A percentile compares a stretch with the other conserved stretches of the same genome.
phyloP scores from a whole-genome alignment of 2,113 vertebrate genomes.

The Phaethon lepturus region DNA sequence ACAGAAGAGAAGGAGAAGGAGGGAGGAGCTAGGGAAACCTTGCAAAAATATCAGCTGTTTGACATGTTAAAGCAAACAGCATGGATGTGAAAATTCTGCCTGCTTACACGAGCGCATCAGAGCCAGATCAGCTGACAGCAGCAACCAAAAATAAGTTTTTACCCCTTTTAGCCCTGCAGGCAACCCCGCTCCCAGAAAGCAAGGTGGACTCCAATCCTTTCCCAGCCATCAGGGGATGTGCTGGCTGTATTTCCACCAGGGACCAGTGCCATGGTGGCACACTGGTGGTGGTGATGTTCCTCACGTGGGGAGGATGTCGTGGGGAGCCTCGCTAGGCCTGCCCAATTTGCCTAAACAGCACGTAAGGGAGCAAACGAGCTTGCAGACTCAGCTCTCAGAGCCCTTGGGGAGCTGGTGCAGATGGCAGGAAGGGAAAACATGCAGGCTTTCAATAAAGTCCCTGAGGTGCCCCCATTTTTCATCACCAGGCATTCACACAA shows the following conservation, averaged over 20 bases:
- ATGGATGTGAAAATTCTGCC: not conserved
- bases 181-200: not conserved
- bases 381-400: not conserved
- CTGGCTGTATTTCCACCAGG: not conserved
- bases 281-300: not conserved
- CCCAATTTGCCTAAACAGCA: not conserved
- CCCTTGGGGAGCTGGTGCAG: not conserved
- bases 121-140: not conserved
- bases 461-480: not conserved
- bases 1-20: not conserved
- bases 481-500: not conserved
- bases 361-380: fast-evolving
- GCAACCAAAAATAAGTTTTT: not conserved
- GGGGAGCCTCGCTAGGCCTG: not conserved
- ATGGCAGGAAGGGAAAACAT: not conserved
- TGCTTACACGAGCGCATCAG: not conserved
- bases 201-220: not conserved
- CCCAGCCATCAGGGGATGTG: not conserved
- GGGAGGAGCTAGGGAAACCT: not conserved
- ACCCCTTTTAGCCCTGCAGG: not conserved
- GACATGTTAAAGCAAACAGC: slow-evolving; percentile 3
- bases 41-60: slow-evolving; percentile 13
- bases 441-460: not conserved
- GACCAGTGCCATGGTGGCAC: fast-evolving
- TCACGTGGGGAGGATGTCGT: not conserved